Base-by-base conservation (phyloP, 2,888 invertebrate genomes). In the Agriotes lineatus region DNA sequence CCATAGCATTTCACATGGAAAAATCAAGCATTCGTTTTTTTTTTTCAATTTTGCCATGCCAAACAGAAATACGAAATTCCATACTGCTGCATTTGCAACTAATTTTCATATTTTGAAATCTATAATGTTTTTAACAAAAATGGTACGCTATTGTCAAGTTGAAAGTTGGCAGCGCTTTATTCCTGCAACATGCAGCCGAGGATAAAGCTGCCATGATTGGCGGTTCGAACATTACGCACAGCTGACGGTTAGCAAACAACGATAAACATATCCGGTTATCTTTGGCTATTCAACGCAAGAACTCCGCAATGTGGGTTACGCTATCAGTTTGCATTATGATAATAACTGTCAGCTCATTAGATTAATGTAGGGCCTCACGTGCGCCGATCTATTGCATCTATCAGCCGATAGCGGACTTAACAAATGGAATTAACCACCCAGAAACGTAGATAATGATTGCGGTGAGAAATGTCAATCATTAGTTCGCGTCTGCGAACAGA, bases 181-280 rank as follows among this genome's bases (percentile, higher is more conserved):
- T n/a, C n/a, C n/a, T n/a, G n/a, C n/a, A n/a, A n/a, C n/a, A n/a
- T n/a, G n/a, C n/a, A n/a, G n/a, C n/a, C n/a, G 33, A 52, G 33
- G 52, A 52, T 52, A 52, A 52, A 33, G 18, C 52, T 52, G 18
- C 42, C 61, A 61, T 63, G 56, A 63, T 63, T 63, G 50, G 42
- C 54, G 56, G 30, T 63, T 63, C 44, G 25, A 63, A 52, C 54
- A 63, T 52, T 44, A 54, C 52, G 63, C 56, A 37, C 63, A 63
- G 63, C 63, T 63, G 63, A 56, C 63, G 63, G 52, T 63, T 54
- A 42, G 35, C 63, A 63, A 63, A 63, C 56, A 63, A 56, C 63
- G 56, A 54, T 63, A 63, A 63, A 52, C 54, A 52, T 42, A 61
- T 63, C 42, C 63, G 12, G 63, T 56, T 54, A 63, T 54, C 63